Evolutionary conservation across 2,888 invertebrate genomes (phyloP).

Genomic region (Folsomia candida): DNA sequence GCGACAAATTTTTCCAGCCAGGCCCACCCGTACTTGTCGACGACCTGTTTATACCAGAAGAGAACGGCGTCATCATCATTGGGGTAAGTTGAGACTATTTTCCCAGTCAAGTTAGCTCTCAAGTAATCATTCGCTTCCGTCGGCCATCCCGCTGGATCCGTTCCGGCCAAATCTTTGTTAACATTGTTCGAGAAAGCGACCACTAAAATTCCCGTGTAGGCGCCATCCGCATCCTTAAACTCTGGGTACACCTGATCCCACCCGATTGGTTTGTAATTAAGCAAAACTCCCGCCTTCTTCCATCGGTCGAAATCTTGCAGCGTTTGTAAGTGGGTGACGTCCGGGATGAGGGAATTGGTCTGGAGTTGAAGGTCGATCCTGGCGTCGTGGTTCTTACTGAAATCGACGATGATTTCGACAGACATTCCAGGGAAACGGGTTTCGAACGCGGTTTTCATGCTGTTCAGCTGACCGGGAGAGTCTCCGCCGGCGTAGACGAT

Average conservation of each 20-base stretch:
- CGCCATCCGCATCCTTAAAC: conserved; percentile 8
- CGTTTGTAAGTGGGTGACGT: conserved; percentile 14
- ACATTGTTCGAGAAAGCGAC: conserved; percentile 4
- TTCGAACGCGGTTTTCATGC: not conserved
- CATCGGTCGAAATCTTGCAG: conserved; percentile 14
- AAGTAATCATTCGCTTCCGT: conserved; percentile 24
- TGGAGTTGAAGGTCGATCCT: conserved; percentile 13
- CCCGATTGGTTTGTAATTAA: conserved; percentile 13
- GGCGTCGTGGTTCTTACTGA: conserved; percentile 12
- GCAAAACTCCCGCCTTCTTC: conserved; percentile 7
- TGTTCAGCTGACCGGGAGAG: conserved; percentile 2
- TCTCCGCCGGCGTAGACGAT: conserved; percentile 14
- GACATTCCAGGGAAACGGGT: conserved; percentile 3
- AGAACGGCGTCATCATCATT: conserved; percentile 34
- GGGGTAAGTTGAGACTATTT: conserved; percentile 25
- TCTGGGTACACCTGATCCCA: no score
- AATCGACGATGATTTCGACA: conserved; percentile 11
- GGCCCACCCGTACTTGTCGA: conserved; percentile 25
- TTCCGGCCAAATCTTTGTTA: no score
- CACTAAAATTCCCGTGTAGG: not conserved
- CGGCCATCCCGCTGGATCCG: conserved; percentile 19
- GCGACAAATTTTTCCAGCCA: conserved; percentile 6
- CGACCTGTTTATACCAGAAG: no score
- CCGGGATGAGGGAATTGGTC: conserved; percentile 6
- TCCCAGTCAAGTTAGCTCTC: conserved; percentile 20